These are phyloP conservation scores for Iphiclides podalirius DNA, from an alignment of 2,888 invertebrate genomes.

Conservation along the genomic window DNA sequence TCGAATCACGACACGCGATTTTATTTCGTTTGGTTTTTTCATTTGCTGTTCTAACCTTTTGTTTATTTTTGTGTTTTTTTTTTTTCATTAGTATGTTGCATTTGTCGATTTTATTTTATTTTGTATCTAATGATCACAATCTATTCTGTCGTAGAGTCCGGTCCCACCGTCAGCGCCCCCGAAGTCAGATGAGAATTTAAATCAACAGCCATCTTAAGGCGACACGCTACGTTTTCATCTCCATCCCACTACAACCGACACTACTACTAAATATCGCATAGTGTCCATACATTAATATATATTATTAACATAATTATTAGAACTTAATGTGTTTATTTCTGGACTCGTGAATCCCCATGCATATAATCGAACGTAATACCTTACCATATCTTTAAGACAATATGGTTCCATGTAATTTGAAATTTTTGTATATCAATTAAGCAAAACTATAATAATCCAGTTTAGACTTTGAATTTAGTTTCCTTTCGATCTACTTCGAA, in stretches of 20 bases:
- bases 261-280: slow-evolving; percentile 33
- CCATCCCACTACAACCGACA: slow-evolving; percentile 38
- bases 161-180: slow-evolving; percentile 81
- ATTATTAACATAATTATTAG: slow-evolving; percentile 12
- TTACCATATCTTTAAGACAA: slow-evolving; percentile 10
- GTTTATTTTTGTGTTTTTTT: slow-evolving; percentile 25
- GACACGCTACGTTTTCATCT: slow-evolving; percentile 22
- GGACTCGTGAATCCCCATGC: background rate
- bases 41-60: slow-evolving; percentile 25
- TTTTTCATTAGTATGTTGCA: too few relatives aligned
- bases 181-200: slow-evolving; percentile 87
- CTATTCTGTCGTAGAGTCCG: slow-evolving; percentile 82
- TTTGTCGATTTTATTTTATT: slow-evolving; percentile 19
- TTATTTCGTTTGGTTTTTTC: slow-evolving; percentile 23
- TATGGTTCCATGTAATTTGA: slow-evolving; percentile 2
- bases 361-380: background rate
- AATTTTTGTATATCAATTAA: slow-evolving; percentile 1
- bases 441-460: slow-evolving; percentile 1
- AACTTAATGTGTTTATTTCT: slow-evolving; percentile 6
- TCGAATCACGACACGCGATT: slow-evolving; percentile 14
- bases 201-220: slow-evolving; percentile 82
- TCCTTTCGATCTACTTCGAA: slow-evolving; percentile 9
- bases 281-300: slow-evolving; percentile 10
- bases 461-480: background rate
- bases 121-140: slow-evolving; percentile 34